Conservation (phyloP, 2,888 invertebrate species). For the Liposcelis brunnea region DNA sequence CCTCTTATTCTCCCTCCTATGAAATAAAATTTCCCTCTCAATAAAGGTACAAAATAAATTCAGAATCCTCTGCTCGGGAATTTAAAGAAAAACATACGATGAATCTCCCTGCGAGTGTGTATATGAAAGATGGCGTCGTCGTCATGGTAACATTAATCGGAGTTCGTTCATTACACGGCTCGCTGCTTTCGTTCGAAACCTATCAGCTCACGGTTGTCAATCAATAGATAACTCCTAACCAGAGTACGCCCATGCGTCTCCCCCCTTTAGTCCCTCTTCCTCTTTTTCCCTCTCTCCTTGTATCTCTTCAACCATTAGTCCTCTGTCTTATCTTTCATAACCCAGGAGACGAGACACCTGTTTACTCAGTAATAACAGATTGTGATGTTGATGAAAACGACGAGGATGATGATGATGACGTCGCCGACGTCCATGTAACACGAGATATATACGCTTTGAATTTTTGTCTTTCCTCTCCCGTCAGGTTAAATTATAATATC, state of each 20-base stretch:
- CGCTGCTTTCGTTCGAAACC: constrained; percentile 5
- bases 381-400: constrained; percentile 12
- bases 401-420: constrained; percentile 12
- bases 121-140: constrained; percentile 5
- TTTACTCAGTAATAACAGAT: no score
- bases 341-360: no score
- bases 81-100: no score
- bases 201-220: constrained; percentile 5
- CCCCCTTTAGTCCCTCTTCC: constrained; percentile 5
- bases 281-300: constrained; percentile 5
- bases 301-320: constrained; percentile 10
- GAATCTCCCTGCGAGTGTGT: no score
- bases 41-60: no score
- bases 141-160: constrained; percentile 6
- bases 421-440: neutral
- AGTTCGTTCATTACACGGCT: constrained; percentile 3
- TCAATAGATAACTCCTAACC: constrained; percentile 1
- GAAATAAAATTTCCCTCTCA: no score
- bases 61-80: no score
- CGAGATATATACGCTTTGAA: constrained; percentile 7
- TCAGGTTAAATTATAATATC: no score
- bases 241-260: no score
- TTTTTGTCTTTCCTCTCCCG: neutral
- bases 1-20: no score
- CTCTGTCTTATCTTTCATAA: constrained; percentile 8